Percentiles rank a stretch among this genome's conserved stretches.
Evolutionary conservation across 1,140 invertebrate genomes (phyloP).

Genomic region (Caenorhabditis tropicalis): DNA sequence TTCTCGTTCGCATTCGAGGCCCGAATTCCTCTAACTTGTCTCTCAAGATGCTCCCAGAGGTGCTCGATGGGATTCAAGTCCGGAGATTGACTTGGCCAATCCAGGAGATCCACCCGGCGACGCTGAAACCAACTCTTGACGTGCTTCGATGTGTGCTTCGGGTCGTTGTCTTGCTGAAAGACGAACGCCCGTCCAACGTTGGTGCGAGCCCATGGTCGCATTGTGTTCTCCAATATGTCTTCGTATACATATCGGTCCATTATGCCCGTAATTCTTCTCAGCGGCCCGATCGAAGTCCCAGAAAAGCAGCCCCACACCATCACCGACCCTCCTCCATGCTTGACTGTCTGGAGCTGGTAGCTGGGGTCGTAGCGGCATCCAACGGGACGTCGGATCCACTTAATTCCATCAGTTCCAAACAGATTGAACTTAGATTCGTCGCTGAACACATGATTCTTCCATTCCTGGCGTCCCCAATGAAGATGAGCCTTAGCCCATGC

Average conservation of each 20-base stretch:
- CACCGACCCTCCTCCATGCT: slow-evolving; percentile 69
- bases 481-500: slow-evolving; percentile 51
- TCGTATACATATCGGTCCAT: slow-evolving; percentile 64
- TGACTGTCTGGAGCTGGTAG: slow-evolving; percentile 69
- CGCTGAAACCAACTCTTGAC: not conserved
- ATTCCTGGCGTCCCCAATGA: slow-evolving; percentile 53
- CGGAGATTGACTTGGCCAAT: not conserved
- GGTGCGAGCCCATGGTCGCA: not conserved
- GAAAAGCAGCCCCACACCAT: slow-evolving; percentile 72
- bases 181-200: not conserved
- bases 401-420: slow-evolving; percentile 53
- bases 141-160: not conserved
- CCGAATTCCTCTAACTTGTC: not conserved
- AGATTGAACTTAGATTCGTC: slow-evolving; percentile 63
- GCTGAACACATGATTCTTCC: slow-evolving; percentile 60
- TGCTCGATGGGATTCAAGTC: slow-evolving; percentile 18
- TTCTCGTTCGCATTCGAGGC: not conserved
- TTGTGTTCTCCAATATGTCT: slow-evolving; percentile 31
- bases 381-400: slow-evolving; percentile 56
- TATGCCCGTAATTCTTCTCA: slow-evolving; percentile 69
- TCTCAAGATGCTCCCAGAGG: not conserved
- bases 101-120: not conserved
- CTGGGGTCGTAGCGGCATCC: slow-evolving; percentile 55
- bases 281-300: slow-evolving; percentile 62
- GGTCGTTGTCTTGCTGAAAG: slow-evolving; percentile 38